Base-by-base conservation (phyloP, 2,888 invertebrate species). In the Linnaemya tessellans region DNA sequence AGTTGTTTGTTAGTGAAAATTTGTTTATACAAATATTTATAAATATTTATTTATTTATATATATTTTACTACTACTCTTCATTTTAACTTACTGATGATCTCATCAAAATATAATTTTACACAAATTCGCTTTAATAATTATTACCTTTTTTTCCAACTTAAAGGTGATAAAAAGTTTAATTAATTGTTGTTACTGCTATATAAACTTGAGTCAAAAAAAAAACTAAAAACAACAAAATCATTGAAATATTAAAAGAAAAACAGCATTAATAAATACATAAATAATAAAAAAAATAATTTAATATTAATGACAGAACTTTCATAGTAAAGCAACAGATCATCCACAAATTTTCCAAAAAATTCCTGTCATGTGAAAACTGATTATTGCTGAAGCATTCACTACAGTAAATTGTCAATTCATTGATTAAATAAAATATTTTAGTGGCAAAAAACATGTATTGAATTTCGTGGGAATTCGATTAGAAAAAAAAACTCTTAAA, bases 51-150 rank as follows among this genome's bases (percentile, higher is more conserved):
- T 60, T 30, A 68, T 56, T 54, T 0, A 41, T 13, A 38, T 7
- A 9, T 43, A 43, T 43, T 77, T 30, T 49, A 10, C 15, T n/a
- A n/a, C 54, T 58, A 49, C 41, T 56, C 35, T 62, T 38, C 41
- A 54, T 54, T 51, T 5, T 5, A 10, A 64, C 51, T 84, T 43
- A 54, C 51, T 70, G 81, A 85, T 85, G 84, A 85, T 85, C 81
- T 85, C 84, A 85, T 81, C 81, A 58, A 74, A 81, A 81, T 77
- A 80, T 80, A 20, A 54, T 67, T 80, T 77, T 68, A 64, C 56
- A 75, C 56, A 68, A 67, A 15, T 60, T 60, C 30, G 56, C 43
- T 46, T 20, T 51, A 51, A 60, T 30, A 18, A 9, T 20, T 46
- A 60, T 35, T 38, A 38, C 4, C 15, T 4, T 35, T 38, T 49